Percentiles rank a stretch among this genome's conserved stretches.
Evolutionary conservation across 2,888 invertebrate genomes (phyloP).

Genomic region (Agonopterix heracliana): DNA sequence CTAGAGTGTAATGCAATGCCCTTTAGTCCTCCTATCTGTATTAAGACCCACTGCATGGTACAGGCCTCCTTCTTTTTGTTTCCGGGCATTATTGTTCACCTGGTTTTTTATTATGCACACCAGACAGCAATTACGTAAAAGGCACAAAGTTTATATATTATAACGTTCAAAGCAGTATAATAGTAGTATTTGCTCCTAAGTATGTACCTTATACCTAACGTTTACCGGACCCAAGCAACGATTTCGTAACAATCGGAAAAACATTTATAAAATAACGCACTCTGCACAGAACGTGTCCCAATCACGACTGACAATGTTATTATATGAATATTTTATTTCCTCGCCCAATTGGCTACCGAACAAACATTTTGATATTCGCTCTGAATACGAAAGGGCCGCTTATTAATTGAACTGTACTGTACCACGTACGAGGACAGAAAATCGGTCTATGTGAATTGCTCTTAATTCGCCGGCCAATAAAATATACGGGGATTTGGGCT

Average conservation of each 20-base stretch:
- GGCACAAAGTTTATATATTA: too few species aligned
- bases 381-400: constrained; percentile 65
- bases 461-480: constrained; percentile 56
- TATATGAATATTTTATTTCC: constrained; percentile 67
- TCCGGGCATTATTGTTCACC: too few species aligned
- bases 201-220: too few species aligned
- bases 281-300: constrained; percentile 25
- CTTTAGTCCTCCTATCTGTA: too few species aligned
- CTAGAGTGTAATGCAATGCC: too few species aligned
- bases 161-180: too few species aligned
- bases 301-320: constrained; percentile 49
- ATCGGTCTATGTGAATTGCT: constrained; percentile 60
- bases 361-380: constrained; percentile 65
- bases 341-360: constrained; percentile 50
- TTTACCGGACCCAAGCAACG: background rate
- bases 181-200: too few species aligned
- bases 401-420: constrained; percentile 69
- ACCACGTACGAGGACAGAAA: constrained; percentile 47
- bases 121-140: too few species aligned
- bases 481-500: constrained; percentile 38
- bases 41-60: too few species aligned
- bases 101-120: too few species aligned
- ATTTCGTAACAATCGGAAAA: constrained; percentile 16
- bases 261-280: constrained; percentile 20
- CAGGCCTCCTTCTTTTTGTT: too few species aligned